Evolutionary conservation across 92 coral and sea anemone genomes (phyloP).

Genomic region (Zoanthus sociatus): DNA sequence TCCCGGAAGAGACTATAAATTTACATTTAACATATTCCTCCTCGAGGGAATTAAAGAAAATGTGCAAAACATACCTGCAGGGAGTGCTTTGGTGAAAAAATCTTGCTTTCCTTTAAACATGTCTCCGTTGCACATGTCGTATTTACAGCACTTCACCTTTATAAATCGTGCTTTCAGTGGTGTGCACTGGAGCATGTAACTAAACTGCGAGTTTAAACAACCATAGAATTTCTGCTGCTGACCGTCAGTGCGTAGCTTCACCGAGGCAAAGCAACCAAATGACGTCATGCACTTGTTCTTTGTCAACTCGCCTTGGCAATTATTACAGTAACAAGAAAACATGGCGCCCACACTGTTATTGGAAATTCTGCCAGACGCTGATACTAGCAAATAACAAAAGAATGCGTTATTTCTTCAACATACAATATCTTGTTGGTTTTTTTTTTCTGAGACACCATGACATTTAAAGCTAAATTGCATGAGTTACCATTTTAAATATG

Average conservation of each 20-base stretch:
- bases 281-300: conserved; percentile 53
- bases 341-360: conserved; percentile 15
- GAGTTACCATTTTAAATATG: background rate
- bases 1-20: no score
- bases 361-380: background rate
- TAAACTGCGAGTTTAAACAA: conserved; percentile 44
- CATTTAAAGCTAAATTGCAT: no score
- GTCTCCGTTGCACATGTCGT: conserved; percentile 59
- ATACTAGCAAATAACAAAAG: background rate
- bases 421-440: background rate
- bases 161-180: background rate
- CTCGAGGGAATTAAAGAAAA: background rate
- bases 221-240: conserved; percentile 48
- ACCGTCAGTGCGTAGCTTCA: conserved; percentile 44
- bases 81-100: conserved; percentile 10
- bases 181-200: conserved; percentile 32
- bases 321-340: conserved; percentile 61
- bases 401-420: background rate
- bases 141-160: conserved; percentile 66
- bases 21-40: no score
- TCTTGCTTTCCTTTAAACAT: background rate
- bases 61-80: conserved; percentile 3
- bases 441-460: background rate
- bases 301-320: conserved; percentile 30
- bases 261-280: conserved; percentile 57